Evolutionary conservation across 2,113 vertebrate species (phyloP), one percentile per base, ranked within the genome.

Genomic region (Cettia cetti): DNA sequence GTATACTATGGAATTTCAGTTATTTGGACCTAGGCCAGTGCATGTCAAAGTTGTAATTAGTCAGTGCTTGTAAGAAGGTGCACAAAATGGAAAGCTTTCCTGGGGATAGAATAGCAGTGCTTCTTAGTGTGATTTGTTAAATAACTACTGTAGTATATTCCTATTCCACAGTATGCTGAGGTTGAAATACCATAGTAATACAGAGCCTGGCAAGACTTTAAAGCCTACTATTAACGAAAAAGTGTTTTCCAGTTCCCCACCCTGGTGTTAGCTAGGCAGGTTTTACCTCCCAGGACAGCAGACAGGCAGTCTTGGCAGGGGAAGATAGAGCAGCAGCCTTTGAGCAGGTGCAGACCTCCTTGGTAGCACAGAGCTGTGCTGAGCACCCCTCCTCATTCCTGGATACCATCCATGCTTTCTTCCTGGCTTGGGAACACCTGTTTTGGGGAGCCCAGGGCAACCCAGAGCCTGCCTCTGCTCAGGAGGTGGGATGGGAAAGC

Each of bases 331-430:
- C n/a, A 63, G 37, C 13, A 76, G 21, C 14, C 30, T 27, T 50
- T 63, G 1, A 2, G 33, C 50, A 15, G 64, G n/a, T 26, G 15
- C 14, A 27, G 9, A 9, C 13, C 2, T 72, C 40, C 39, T 50
- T 0, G 3, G 39, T 17, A 33, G 59, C 50, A n/a, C 1, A 2
- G 27, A 30, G 24, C 35, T 42, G 21, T 28, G 39, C 21, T 7
- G 1, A 65, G 13, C 37, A 33, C 13, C 1, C 1, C 15, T 40
- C 8, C 28, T 40, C 24, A 16, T 44, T 18, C 37, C n/a, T 1
- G 0, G 28, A 20, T 15, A 24, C 6, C 26, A 27, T 57, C 56
- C 60, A 15, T 0, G 2, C 17, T 57, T 61, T 82, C 53, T 47
- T 37, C 31, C 53, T 74, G 45, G 10, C 6, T 3, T 27, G 35